Percentiles rank a stretch among this genome's conserved stretches.
These are phyloP conservation scores for Bombus soroeensis DNA, from an alignment of 1,140 invertebrate genomes.

Conservation along the genomic window DNA sequence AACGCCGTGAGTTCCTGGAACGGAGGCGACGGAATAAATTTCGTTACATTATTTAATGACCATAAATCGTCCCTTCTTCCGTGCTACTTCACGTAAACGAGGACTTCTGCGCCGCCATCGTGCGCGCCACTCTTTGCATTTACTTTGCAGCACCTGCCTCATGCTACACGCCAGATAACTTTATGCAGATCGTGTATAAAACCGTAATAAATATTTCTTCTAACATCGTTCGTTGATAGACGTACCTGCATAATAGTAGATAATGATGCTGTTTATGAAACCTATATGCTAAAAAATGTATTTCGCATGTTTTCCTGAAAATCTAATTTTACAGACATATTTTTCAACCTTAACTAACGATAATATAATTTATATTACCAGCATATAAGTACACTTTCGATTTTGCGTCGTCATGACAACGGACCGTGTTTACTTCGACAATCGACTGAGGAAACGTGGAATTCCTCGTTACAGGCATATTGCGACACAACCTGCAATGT, in stretches of 20 bases:
- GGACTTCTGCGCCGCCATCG: not conserved
- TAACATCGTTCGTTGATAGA: not conserved
- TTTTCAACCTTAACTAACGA: not conserved
- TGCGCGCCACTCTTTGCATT: constrained; percentile 14
- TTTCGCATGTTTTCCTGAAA: not conserved
- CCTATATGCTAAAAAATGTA: not conserved
- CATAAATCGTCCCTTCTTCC: constrained; percentile 50
- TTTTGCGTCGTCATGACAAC: constrained; percentile 73
- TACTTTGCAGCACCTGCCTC: constrained; percentile 23
- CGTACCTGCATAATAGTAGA: not conserved
- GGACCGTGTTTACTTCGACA: constrained; percentile 40
- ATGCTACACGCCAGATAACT: not conserved
- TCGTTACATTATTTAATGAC: constrained; percentile 55
- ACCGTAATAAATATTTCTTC: not conserved
- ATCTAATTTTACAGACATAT: not conserved
- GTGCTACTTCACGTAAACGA: constrained; percentile 41
- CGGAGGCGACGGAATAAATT: constrained; percentile 45
- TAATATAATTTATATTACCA: no score
- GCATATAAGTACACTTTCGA: constrained; percentile 73
- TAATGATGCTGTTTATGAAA: not conserved
- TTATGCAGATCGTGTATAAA: not conserved
- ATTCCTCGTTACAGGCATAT: constrained; percentile 38
- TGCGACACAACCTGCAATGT: constrained; percentile 7
- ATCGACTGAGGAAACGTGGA: constrained; percentile 27
- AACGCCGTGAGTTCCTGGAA: constrained; percentile 38